These are phyloP conservation scores for Nephila pilipes DNA, from an alignment of 1,140 invertebrate species.

Conservation along the genomic window DNA sequence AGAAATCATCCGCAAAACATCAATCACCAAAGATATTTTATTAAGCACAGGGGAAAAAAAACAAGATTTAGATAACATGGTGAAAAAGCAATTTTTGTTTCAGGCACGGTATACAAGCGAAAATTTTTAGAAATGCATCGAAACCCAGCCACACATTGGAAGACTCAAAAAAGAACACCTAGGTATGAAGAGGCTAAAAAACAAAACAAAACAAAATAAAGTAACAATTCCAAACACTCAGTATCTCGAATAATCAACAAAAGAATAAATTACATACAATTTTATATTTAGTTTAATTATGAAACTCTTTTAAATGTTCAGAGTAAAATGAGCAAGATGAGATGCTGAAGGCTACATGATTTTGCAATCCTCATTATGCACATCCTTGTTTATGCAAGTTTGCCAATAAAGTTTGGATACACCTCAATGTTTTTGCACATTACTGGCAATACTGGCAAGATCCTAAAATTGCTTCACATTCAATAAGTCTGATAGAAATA, in stretches of 20 bases:
- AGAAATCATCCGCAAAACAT: conserved; percentile 12
- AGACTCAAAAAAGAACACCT: conserved; percentile 61
- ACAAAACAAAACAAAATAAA: conserved; percentile 49
- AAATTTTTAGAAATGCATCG: neutral
- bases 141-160: conserved; percentile 56
- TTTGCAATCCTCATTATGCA: conserved; percentile 57
- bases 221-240: conserved; percentile 23
- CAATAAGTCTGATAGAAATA: conserved; percentile 47
- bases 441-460: conserved; percentile 48
- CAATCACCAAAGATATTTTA: conserved; percentile 64
- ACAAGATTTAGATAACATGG: conserved; percentile 35
- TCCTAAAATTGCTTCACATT: conserved; percentile 69
- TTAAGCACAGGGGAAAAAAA: conserved; percentile 45
- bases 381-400: conserved; percentile 5
- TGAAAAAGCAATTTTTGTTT: conserved; percentile 27
- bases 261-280: conserved; percentile 65
- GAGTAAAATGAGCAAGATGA: conserved; percentile 54
- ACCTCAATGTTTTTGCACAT: conserved; percentile 37
- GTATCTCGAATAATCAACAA: conserved; percentile 48
- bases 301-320: conserved; percentile 51
- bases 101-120: neutral
- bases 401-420: conserved; percentile 22
- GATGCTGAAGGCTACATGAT: conserved; percentile 64
- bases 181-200: conserved; percentile 60
- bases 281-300: conserved; percentile 5